phyloP scores from a whole-genome alignment of 2,888 invertebrate genomes.

The Spicauda simplicius region DNA sequence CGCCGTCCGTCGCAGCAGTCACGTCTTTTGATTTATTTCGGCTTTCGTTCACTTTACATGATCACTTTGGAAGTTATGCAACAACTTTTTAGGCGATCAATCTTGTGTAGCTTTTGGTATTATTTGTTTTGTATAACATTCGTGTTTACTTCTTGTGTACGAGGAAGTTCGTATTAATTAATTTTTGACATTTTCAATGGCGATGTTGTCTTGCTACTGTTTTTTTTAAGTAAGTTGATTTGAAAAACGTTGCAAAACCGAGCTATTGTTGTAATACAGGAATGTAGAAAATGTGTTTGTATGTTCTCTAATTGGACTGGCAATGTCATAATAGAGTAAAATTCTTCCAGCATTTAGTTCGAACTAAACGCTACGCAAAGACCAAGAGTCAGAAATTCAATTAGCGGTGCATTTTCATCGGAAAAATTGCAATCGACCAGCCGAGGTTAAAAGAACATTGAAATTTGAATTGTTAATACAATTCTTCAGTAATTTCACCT shows the following conservation, averaged over 20 bases:
- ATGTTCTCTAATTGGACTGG: neutral
- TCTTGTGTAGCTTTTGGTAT: conserved; percentile 26
- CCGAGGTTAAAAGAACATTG: neutral
- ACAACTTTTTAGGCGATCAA: conserved; percentile 24
- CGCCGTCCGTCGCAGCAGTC: neutral
- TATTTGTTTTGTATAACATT: conserved; percentile 5
- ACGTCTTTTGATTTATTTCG: conserved; percentile 12
- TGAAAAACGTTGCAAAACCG: neutral
- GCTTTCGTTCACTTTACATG: conserved; percentile 22
- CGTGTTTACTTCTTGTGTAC: neutral
- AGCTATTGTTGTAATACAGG: neutral
- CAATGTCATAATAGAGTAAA: neutral
- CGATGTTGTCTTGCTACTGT: too few relatives aligned
- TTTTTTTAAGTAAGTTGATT: too few relatives aligned
- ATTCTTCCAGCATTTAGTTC: neutral
- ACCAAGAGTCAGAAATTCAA: neutral
- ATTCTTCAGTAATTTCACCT: too few relatives aligned
- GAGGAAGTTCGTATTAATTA: neutral
- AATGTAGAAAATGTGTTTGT: neutral
- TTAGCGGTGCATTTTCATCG: neutral
- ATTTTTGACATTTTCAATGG: too few relatives aligned
- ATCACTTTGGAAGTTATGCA: conserved; percentile 23
- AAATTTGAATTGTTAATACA: neutral
- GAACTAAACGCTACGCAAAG: neutral
- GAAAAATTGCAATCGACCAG: neutral